Conservation (phyloP, 2,113 vertebrate genomes). For the Peromyscus leucopus region DNA sequence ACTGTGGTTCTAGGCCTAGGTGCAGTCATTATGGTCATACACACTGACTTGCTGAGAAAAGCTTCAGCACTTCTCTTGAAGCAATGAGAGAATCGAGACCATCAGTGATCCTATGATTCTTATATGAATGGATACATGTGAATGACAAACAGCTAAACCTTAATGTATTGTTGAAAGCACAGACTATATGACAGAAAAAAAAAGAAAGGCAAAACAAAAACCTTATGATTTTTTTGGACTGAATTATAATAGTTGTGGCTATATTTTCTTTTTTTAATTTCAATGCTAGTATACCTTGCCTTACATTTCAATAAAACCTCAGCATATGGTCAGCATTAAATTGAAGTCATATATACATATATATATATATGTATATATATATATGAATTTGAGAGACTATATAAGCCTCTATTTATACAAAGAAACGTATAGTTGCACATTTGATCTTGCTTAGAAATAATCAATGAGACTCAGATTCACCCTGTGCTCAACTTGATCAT, state of each 20-base stretch:
- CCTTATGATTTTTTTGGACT: background rate
- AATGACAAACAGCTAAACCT: accelerated
- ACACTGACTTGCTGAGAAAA: background rate
- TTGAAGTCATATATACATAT: background rate
- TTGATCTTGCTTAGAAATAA: conserved; percentile 54
- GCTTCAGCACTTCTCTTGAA: background rate
- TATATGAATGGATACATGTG: background rate
- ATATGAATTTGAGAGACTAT: background rate
- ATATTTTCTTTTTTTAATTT: background rate
- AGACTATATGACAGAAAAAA: background rate
- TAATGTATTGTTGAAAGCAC: accelerated
- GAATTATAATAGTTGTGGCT: background rate
- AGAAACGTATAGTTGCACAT: conserved; percentile 27
- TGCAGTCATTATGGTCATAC: accelerated
- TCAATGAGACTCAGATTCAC: background rate
- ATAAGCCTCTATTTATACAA: background rate
- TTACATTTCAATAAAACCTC: background rate
- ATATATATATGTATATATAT: background rate
- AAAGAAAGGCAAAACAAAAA: background rate
- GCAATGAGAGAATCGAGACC: background rate
- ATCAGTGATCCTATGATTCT: too few species aligned
- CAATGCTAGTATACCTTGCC: background rate
- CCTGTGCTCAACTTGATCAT: background rate
- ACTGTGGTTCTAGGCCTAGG: accelerated
- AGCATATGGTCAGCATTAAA: background rate